Evolutionary conservation across 2,888 invertebrate species (phyloP).

Genomic region (Eristalis tenax): DNA sequence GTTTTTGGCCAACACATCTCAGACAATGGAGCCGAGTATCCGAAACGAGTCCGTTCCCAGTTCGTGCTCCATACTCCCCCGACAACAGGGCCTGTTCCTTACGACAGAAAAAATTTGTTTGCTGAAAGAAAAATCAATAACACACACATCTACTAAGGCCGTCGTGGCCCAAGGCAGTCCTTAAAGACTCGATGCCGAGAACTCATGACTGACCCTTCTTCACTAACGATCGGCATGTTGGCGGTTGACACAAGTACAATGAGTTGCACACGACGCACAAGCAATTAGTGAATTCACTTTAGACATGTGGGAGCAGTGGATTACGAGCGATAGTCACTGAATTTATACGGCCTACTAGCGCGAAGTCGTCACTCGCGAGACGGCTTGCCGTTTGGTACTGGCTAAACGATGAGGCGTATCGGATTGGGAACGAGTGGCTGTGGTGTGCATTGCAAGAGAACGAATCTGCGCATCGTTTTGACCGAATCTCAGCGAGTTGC

Average conservation of each 20-base stretch:
- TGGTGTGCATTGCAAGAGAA: not conserved
- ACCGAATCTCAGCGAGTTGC: not conserved
- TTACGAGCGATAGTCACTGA: not conserved
- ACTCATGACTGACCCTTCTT: not conserved
- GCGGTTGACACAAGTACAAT: not conserved
- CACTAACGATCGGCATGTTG: not conserved
- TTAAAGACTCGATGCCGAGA: not conserved
- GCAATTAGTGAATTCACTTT: not conserved
- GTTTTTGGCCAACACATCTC: not conserved
- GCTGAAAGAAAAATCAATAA: not conserved
- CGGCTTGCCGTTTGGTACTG: not conserved
- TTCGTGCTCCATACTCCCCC: not conserved
- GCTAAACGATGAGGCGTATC: not conserved
- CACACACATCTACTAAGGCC: not conserved
- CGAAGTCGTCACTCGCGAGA: not conserved
- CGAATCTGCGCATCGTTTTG: not conserved
- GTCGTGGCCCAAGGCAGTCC: not conserved
- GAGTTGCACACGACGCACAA: not conserved
- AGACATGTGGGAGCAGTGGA: not conserved
- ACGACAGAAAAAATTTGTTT: not conserved
- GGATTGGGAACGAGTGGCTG: not conserved
- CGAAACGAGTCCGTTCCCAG: not conserved
- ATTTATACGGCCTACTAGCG: not conserved
- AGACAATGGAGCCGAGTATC: not conserved
- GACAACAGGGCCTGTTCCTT: not conserved